Conservation (phyloP, 2,113 vertebrate genomes). For the Gambusia holbrooki region DNA sequence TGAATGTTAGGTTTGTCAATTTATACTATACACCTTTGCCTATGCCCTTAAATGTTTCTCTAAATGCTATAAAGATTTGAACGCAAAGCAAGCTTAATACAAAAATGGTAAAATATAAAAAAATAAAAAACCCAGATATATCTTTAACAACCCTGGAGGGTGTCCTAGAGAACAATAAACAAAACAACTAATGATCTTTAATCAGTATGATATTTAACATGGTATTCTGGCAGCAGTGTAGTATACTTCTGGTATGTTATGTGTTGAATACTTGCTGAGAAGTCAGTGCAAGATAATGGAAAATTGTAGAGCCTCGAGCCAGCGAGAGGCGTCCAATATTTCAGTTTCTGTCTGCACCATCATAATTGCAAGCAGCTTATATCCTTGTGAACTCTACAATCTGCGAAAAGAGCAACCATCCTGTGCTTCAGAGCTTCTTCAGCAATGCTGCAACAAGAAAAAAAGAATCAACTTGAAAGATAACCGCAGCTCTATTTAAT, state of each 20-base stretch:
- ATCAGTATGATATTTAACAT: not conserved
- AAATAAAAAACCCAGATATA: not conserved
- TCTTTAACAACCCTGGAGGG: not conserved
- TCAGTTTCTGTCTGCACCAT: not conserved
- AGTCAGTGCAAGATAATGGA: slow-evolving; percentile 5
- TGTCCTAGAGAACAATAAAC: not conserved
- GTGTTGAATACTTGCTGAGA: not conserved
- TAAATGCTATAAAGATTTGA: too few relatives aligned
- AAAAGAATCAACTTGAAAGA: slow-evolving; percentile 28
- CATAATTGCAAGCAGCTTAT: slow-evolving; percentile 24
- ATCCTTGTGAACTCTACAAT: slow-evolving; percentile 15
- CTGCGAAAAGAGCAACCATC: slow-evolving; percentile 26
- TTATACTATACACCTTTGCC: too few relatives aligned
- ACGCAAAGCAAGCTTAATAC: too few relatives aligned
- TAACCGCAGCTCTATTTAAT: slow-evolving; percentile 52
- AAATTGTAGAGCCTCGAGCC: slow-evolving; percentile 16
- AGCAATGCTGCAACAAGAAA: slow-evolving; percentile 36
- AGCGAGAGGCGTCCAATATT: not conserved
- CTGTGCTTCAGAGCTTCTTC: slow-evolving; percentile 22
- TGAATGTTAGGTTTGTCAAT: too few relatives aligned
- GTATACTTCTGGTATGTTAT: not conserved
- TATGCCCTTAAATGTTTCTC: too few relatives aligned
- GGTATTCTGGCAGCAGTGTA: not conserved
- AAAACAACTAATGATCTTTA: not conserved
- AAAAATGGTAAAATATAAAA: too few relatives aligned